A percentile compares a stretch with the other conserved stretches of the same genome.
phyloP scores from a whole-genome alignment of 2,797 vertebrate genomes.

The Paratrypauchen microcephalus region DNA sequence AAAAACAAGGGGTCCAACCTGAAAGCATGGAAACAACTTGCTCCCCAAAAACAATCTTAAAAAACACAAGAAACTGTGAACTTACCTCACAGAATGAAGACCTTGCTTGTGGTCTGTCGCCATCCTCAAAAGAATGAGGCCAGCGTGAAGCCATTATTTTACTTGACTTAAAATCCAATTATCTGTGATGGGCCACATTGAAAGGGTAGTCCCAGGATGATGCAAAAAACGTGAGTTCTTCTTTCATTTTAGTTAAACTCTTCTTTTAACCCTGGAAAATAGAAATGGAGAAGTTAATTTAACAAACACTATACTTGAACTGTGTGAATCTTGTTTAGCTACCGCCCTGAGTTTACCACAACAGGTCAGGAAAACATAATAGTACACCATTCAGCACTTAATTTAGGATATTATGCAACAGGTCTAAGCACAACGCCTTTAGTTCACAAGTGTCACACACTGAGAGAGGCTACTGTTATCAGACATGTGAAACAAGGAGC shows the following conservation, averaged over 20 bases:
- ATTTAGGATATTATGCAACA: slow-evolving; percentile 40
- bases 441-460: slow-evolving; percentile 11
- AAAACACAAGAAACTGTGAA: not conserved
- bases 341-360: slow-evolving; percentile 5
- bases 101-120: slow-evolving; percentile 64
- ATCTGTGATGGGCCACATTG: slow-evolving; percentile 79
- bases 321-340: not conserved
- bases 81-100: slow-evolving; percentile 76
- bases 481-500: not conserved
- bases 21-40: slow-evolving; percentile 23
- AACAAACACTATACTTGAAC: not conserved
- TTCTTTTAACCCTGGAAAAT: slow-evolving; percentile 37
- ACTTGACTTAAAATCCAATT: slow-evolving; percentile 77
- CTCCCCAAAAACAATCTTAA: slow-evolving; percentile 7
- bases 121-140: slow-evolving; percentile 79
- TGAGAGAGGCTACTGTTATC: not conserved
- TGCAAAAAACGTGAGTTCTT: slow-evolving; percentile 22
- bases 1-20: slow-evolving; percentile 8
- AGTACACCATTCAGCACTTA: slow-evolving; percentile 24
- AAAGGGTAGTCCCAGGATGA: slow-evolving; percentile 51
- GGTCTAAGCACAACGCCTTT: not conserved
- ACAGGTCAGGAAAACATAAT: slow-evolving; percentile 25
- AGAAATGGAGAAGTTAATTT: slow-evolving; percentile 6
- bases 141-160: slow-evolving; percentile 93
- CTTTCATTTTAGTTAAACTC: slow-evolving; percentile 20